Percentiles rank a stretch among this genome's conserved stretches.
Conservation (phyloP, 2,113 vertebrate genomes). For the Pandion haliaetus region DNA sequence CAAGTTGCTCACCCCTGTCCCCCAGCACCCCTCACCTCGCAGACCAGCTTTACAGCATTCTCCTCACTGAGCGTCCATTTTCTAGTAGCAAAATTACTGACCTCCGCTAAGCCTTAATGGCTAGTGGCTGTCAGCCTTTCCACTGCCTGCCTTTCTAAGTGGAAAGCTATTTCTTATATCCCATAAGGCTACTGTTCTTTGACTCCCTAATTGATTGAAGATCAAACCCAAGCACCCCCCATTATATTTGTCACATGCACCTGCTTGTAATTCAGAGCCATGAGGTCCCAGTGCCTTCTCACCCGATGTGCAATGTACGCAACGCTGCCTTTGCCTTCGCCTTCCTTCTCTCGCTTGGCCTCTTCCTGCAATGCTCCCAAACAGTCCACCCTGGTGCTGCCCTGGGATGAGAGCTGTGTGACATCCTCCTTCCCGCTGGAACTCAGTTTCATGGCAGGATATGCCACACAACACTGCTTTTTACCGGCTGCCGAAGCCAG, state of each 20-base stretch:
- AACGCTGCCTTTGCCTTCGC: background rate
- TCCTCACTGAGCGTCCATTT: background rate
- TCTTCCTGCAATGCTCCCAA: background rate
- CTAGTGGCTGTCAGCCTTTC: background rate
- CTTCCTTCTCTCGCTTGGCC: background rate
- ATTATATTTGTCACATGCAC: background rate
- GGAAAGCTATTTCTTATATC: slow-evolving; percentile 6
- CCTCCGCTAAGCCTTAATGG: background rate
- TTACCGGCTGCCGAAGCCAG: background rate
- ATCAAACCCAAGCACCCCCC: background rate
- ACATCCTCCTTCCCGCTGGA: background rate
- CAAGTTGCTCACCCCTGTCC: background rate
- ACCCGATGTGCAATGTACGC: background rate
- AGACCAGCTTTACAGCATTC: background rate
- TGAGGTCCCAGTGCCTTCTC: background rate
- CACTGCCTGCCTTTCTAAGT: slow-evolving; percentile 4
- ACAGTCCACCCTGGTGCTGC: background rate
- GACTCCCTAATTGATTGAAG: slow-evolving; percentile 39
- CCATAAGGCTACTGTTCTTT: slow-evolving; percentile 43
- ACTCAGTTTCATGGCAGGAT: background rate
- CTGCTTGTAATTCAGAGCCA: background rate
- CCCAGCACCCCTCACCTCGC: background rate
- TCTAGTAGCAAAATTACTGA: background rate
- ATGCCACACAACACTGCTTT: background rate
- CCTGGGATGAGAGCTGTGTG: background rate